Evolutionary conservation across 92 coral and sea anemone species (phyloP).

Genomic region (Virgularia gustaviana): DNA sequence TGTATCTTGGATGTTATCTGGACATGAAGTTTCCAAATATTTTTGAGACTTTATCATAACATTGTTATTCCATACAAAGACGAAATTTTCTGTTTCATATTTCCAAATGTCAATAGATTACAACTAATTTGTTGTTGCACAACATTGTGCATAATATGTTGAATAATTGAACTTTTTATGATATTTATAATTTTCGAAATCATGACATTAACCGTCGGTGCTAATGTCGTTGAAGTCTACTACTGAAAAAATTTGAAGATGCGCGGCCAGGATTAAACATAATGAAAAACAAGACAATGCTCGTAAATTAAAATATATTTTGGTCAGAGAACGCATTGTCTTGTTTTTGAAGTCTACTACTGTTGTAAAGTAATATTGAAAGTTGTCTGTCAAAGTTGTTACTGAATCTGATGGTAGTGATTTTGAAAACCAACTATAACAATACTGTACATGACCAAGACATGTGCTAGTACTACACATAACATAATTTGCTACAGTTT

Average conservation of each 20-base stretch:
- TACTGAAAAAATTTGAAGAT: no score
- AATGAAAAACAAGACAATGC: no score
- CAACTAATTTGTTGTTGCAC: conserved; percentile 6
- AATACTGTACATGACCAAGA: no score
- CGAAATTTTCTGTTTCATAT: neutral
- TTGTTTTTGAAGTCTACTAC: no score
- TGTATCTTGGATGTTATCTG: no score
- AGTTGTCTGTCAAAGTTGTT: neutral
- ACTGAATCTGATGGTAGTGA: neutral
- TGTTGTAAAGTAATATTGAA: neutral
- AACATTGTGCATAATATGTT: neutral
- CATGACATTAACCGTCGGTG: neutral
- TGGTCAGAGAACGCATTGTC: no score
- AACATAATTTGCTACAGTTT: neutral
- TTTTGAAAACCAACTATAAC: no score
- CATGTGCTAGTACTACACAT: no score
- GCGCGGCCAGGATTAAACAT: no score
- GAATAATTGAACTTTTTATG: neutral
- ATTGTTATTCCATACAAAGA: neutral
- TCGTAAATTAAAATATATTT: no score
- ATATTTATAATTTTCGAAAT: neutral
- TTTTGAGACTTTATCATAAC: neutral
- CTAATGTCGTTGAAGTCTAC: no score
- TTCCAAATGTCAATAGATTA: neutral
- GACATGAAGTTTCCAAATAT: no score